phyloP scores from a whole-genome alignment of 2,888 invertebrate genomes.

The Torymus tubicola region DNA sequence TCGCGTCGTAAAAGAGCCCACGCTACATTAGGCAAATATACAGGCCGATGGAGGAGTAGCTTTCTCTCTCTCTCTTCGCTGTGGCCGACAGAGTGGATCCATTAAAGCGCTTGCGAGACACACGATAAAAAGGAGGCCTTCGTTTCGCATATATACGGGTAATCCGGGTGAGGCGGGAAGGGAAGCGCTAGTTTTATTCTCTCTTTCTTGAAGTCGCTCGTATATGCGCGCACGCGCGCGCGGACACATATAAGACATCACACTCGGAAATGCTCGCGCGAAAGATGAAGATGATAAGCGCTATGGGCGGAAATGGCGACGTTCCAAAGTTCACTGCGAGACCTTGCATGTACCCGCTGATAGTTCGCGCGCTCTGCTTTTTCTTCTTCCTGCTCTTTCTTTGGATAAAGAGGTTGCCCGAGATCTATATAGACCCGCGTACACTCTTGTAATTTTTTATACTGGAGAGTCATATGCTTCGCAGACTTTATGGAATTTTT shows the following conservation, averaged over 20 bases:
- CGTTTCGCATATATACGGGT: conserved; percentile 28
- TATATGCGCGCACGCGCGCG: background rate
- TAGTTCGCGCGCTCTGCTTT: background rate
- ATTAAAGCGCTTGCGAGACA: conserved; percentile 14
- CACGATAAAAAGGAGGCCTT: conserved; percentile 42
- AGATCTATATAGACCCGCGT: too few species aligned
- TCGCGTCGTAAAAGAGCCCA: conserved; percentile 43
- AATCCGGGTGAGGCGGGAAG: background rate
- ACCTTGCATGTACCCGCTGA: conserved; percentile 36
- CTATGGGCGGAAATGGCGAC: conserved; percentile 45
- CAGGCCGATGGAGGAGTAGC: background rate
- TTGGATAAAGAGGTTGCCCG: too few species aligned
- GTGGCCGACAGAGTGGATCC: conserved; percentile 8
- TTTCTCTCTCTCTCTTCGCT: too few species aligned
- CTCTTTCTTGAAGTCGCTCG: background rate
- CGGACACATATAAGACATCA: background rate
- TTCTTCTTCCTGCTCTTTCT: background rate
- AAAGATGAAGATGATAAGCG: conserved; percentile 42
- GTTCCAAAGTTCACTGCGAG: conserved; percentile 54
- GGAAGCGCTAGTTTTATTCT: conserved; percentile 19
- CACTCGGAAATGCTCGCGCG: conserved; percentile 5
- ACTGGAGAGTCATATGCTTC: too few species aligned
- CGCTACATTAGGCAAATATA: conserved; percentile 31
- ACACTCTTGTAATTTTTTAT: too few species aligned
- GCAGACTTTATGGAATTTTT: too few species aligned